Conservation (phyloP, 2,797 vertebrate species). For the Hapalemur alaotrensis region DNA sequence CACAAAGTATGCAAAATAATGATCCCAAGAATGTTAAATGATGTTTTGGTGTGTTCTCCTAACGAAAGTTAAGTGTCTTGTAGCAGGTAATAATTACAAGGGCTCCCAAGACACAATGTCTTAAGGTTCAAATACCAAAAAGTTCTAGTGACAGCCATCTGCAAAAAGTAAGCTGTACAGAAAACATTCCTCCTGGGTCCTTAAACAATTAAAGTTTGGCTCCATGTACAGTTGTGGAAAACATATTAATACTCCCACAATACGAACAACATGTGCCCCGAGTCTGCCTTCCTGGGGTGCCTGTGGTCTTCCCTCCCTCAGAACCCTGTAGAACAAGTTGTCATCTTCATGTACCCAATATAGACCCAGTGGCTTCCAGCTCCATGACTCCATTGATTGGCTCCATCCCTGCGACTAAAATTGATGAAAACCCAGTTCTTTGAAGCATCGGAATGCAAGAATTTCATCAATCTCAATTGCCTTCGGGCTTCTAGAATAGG, state of each 20-base stretch:
- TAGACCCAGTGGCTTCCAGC: not conserved
- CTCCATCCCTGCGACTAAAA: not conserved
- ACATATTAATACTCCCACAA: not conserved
- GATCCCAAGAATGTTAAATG: fast-evolving
- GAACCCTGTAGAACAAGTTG: not conserved
- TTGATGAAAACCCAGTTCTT: not conserved
- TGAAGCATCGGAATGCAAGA: not conserved
- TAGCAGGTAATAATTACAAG: fast-evolving
- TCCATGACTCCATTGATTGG: not conserved
- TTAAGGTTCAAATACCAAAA: not conserved
- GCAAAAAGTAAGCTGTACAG: too few relatives aligned
- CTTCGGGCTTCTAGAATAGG: not conserved
- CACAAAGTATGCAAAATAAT: not conserved
- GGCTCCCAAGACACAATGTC: not conserved
- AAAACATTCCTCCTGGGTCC: not conserved
- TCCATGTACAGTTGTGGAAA: not conserved
- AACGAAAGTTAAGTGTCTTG: not conserved
- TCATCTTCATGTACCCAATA: fast-evolving
- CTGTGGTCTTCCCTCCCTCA: too few relatives aligned
- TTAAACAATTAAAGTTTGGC: not conserved
- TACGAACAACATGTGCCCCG: not conserved
- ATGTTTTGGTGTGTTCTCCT: too few relatives aligned
- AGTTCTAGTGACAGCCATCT: not conserved
- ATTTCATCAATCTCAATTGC: not conserved
- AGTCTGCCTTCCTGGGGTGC: not conserved